These are phyloP conservation scores for Pampusana beccarii DNA, from an alignment of 2,113 vertebrate species.

Conservation along the genomic window DNA sequence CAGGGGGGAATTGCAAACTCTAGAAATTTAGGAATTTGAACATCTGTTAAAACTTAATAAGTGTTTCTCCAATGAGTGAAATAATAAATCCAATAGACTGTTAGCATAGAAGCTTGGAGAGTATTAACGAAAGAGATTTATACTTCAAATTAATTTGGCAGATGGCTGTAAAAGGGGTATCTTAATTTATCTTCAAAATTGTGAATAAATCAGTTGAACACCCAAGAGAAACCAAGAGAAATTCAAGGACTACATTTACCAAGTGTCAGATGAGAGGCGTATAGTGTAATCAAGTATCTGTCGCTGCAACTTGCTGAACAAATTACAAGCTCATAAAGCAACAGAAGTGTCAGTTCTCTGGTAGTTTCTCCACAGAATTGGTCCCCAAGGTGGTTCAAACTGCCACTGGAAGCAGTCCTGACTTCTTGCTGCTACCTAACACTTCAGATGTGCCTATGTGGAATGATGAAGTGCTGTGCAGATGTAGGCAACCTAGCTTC, in stretches of 20 bases:
- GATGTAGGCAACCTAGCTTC: neutral
- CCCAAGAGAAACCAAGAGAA: neutral
- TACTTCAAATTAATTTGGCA: constrained; percentile 60
- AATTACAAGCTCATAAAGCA: neutral
- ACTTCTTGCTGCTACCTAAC: neutral
- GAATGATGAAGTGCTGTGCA: neutral
- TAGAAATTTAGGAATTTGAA: constrained; percentile 56
- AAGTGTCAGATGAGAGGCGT: neutral
- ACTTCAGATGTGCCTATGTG: neutral
- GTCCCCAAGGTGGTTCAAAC: neutral
- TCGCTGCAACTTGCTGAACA: neutral
- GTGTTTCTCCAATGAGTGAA: constrained; percentile 26
- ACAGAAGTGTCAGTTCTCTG: neutral
- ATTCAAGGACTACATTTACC: neutral
- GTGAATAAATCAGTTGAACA: constrained; percentile 16
- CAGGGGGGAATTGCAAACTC: constrained; percentile 8
- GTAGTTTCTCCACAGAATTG: neutral
- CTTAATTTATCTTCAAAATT: constrained; percentile 39
- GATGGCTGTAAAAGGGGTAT: neutral
- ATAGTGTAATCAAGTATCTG: neutral
- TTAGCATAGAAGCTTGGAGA: constrained; percentile 9
- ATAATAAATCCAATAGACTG: constrained; percentile 41
- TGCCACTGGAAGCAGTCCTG: neutral
- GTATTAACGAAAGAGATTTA: constrained; percentile 28
- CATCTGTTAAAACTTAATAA: constrained; percentile 61